phyloP scores from a whole-genome alignment of 1,140 invertebrate genomes.

The Doryteuthis pealeii region DNA sequence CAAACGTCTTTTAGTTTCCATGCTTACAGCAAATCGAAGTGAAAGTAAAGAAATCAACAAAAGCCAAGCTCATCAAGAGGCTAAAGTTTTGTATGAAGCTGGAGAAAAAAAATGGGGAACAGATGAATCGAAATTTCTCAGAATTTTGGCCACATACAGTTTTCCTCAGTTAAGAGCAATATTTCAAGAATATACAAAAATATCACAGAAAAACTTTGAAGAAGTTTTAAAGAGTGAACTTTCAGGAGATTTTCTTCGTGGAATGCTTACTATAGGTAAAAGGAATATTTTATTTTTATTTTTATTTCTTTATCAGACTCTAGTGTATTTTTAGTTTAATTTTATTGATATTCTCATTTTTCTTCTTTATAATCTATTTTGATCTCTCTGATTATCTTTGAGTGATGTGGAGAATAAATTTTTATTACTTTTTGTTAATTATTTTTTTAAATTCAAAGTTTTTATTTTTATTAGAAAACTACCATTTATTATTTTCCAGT shows the following conservation, averaged over 20 bases:
- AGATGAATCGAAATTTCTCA: constrained; percentile 62
- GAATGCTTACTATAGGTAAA: constrained; percentile 57
- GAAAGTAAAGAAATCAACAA: constrained; percentile 50
- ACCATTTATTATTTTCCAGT: no score
- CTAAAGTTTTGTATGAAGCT: constrained; percentile 58
- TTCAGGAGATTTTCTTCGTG: constrained; percentile 57
- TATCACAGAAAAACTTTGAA: constrained; percentile 57
- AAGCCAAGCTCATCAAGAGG: constrained; percentile 57
- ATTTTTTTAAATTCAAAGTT: no score
- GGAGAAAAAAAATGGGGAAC: constrained; percentile 64
- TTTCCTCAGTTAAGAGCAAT: constrained; percentile 58
- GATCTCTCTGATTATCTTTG: no score
- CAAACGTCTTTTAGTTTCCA: constrained; percentile 79
- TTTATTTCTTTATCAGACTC: no score
- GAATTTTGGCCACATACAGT: constrained; percentile 52
- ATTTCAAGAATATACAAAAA: constrained; percentile 57
- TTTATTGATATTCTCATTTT: no score
- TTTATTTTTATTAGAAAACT: no score
- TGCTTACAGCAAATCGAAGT: constrained; percentile 54
- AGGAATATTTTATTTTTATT: no score
- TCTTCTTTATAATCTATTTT: no score
- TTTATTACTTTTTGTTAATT: no score
- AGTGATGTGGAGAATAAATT: no score
- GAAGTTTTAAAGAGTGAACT: constrained; percentile 58
- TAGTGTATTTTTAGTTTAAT: no score